Evolutionary conservation across 2,113 vertebrate genomes (phyloP).

Genomic region (Megalops atlanticus): DNA sequence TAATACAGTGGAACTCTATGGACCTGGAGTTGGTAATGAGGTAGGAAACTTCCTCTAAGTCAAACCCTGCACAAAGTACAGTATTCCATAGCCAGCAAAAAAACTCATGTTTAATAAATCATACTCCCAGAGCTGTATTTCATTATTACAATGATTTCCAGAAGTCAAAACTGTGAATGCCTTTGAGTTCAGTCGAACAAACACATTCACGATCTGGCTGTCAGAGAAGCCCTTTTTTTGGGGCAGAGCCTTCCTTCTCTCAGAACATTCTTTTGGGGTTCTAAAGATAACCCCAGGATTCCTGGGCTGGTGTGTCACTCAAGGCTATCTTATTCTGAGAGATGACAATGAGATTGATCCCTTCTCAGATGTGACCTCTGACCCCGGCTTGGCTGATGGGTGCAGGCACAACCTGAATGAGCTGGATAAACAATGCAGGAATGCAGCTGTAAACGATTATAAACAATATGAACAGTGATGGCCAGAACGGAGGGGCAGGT

Average conservation of each 20-base stretch:
- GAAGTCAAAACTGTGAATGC: not conserved
- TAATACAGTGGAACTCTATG: not conserved
- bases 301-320: not conserved
- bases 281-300: constrained; percentile 24
- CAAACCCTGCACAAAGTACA: not conserved
- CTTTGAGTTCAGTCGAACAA: not conserved
- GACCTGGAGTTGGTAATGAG: too few species aligned
- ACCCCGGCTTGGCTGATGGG: constrained; percentile 7
- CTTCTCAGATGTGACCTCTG: constrained; percentile 9
- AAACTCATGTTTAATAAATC: not conserved
- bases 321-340: constrained; percentile 6
- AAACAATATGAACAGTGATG: not conserved
- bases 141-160: not conserved
- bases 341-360: constrained; percentile 24
- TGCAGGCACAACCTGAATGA: not conserved
- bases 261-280: not conserved
- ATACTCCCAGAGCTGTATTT: constrained; percentile 10
- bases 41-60: not conserved
- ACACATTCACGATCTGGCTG: not conserved
- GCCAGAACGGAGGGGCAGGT: not conserved
- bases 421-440: constrained; percentile 28
- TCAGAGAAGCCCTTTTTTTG: not conserved
- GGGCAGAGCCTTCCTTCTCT: constrained; percentile 1
- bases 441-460: constrained; percentile 33
- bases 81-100: not conserved